Evolutionary conservation across 2,797 vertebrate genomes (phyloP), one percentile per base, ranked within the genome.

Genomic region (Periparus ater): DNA sequence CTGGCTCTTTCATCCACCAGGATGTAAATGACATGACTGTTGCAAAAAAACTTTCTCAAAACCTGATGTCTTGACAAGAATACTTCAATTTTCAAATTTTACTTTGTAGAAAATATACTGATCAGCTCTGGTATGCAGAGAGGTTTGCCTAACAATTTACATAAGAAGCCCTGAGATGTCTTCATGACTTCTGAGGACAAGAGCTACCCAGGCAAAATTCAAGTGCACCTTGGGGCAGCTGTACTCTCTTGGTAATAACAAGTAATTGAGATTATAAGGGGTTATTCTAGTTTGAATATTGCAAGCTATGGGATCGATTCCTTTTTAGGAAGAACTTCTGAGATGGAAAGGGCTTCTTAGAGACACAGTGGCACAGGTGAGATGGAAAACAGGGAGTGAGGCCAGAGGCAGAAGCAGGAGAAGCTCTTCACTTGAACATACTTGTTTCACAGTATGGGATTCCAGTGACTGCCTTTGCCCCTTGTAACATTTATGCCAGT

Each of bases 1-100:
- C 68, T 78, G 76, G 23, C 32, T 70, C 54, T 88, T 92, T 92
- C 36, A 73, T 81, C 51, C 34, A 79, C 48, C 32, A 70, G 53
- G 47, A 75, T 81, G 82, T 55, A 94, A 92, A 80, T 77, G 45
- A 68, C 38, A 45, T 19, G 53, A 67, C 27, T 68, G 62, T 72
- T 75, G 62, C 47, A 86, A 84, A 93, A 81, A 91, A 89, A 11
- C 26, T 61, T 92, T 79, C 66, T 86, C 80, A 93, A 93, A 94
- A 90, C 42, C 48, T 44, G 21, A 38, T 57, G 73, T 47, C 66
- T 84, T 92, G 63, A 88, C 70, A 91, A 68, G 60, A 75, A 60
- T 51, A 63, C 50, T 84, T 94, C 3, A 23, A 57, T 76, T 94
- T 76, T 84, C 50, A 85, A 93, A 91, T 81, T 77, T 61, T 67